Evolutionary conservation across 2,888 invertebrate species (phyloP).

Genomic region (Ferrisia virgata): DNA sequence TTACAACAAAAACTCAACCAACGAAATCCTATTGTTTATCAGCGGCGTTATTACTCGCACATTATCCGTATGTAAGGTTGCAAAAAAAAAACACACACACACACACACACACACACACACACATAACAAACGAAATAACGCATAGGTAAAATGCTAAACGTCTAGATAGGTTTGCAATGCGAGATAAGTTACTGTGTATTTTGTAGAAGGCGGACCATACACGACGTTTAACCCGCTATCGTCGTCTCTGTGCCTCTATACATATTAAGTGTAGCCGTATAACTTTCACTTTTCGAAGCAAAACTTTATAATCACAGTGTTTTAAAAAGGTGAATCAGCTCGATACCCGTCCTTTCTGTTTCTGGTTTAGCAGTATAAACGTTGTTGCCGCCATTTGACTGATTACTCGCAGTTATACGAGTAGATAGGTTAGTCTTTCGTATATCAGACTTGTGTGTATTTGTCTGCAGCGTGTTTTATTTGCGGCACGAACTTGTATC

Average conservation of each 20-base stretch:
- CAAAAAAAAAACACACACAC: neutral
- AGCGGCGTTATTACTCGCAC: neutral
- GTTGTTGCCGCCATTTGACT: constrained; percentile 21
- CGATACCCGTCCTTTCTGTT: constrained; percentile 10
- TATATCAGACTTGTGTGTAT: neutral
- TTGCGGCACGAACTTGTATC: constrained; percentile 11
- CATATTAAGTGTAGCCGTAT: neutral
- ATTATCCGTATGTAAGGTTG: neutral
- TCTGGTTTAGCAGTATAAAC: constrained; percentile 1
- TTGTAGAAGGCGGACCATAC: constrained; percentile 21
- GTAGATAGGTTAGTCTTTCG: too few species aligned
- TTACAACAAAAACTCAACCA: neutral
- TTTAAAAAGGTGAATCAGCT: constrained; percentile 37
- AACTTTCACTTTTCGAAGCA: constrained; percentile 38
- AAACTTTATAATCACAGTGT: constrained; percentile 34
- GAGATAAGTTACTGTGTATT: constrained; percentile 36
- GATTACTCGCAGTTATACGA: neutral
- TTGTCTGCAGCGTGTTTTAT: neutral
- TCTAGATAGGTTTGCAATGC: neutral
- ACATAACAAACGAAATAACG: too few species aligned
- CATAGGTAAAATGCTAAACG: neutral
- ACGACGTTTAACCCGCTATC: constrained; percentile 25
- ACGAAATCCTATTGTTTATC: neutral
- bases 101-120: too few species aligned
- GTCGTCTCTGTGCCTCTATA: neutral